These are phyloP conservation scores for Trigoniulus corallinus DNA, from an alignment of 1,140 invertebrate genomes.

Conservation along the genomic window DNA sequence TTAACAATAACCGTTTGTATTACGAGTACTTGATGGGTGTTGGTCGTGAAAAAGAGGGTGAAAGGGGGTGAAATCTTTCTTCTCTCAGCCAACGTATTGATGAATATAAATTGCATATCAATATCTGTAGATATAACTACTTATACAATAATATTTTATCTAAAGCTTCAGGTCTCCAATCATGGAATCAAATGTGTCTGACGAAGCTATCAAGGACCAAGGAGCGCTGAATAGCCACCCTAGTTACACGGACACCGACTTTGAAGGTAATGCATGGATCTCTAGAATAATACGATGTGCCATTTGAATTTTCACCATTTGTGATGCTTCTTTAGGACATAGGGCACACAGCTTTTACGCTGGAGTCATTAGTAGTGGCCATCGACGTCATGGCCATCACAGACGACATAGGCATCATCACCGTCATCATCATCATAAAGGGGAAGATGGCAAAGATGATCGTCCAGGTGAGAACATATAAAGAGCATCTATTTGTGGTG, in stretches of 20 bases:
- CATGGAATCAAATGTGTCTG: neutral
- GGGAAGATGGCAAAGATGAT: conserved; percentile 24
- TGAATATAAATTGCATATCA: no score
- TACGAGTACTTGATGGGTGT: no score
- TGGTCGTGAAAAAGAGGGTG: no score
- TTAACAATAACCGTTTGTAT: no score
- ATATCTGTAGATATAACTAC: no score
- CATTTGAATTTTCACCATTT: neutral
- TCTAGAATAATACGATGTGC: neutral
- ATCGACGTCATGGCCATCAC: conserved; percentile 31
- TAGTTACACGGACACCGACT: conserved; percentile 67
- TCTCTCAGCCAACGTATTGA: no score
- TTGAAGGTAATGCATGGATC: conserved; percentile 60
- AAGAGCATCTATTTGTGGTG: neutral
- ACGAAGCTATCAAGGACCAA: conserved; percentile 9
- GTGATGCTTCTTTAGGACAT: conserved; percentile 38
- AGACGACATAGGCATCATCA: conserved; percentile 51
- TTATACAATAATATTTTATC: no score
- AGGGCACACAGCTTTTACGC: conserved; percentile 74
- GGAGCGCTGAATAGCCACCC: conserved; percentile 25
- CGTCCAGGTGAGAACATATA: conserved; percentile 19
- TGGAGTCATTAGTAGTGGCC: conserved; percentile 54
- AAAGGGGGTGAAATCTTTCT: no score
- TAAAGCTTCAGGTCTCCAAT: no score
- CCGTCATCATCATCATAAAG: conserved; percentile 45